Percentiles rank a stretch among this genome's conserved stretches.
Evolutionary conservation across 2,888 invertebrate species (phyloP).

Genomic region (Stenodera caucasica): DNA sequence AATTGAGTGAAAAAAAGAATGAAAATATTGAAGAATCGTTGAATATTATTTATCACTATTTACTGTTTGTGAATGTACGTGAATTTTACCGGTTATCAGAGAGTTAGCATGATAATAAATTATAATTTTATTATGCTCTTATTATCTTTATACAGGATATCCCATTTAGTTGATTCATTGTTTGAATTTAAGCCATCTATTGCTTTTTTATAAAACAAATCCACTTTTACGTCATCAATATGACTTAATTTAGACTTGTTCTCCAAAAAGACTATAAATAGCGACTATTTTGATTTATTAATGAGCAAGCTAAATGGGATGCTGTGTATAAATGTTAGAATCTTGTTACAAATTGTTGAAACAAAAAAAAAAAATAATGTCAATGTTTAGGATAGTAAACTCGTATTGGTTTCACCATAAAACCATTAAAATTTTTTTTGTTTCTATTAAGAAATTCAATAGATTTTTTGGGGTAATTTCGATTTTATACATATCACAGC

Average conservation of each 20-base stretch:
- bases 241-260: no score
- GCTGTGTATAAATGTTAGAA: slow-evolving; percentile 28
- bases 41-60: slow-evolving; percentile 31
- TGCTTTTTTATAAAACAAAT: no score
- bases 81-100: slow-evolving; percentile 8
- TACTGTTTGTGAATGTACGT: slow-evolving; percentile 34
- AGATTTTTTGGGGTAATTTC: slow-evolving; percentile 10
- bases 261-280: no score
- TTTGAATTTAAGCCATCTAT: no score
- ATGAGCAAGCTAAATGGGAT: background rate
- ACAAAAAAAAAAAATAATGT: slow-evolving; percentile 9
- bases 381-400: slow-evolving; percentile 22
- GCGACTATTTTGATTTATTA: no score
- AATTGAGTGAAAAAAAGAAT: slow-evolving; percentile 6
- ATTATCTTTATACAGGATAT: background rate
- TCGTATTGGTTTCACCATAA: background rate
- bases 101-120: slow-evolving; percentile 9
- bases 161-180: background rate
- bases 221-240: no score
- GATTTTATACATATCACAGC: slow-evolving; percentile 34
- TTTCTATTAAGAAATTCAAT: background rate
- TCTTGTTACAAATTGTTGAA: slow-evolving; percentile 28
- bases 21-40: slow-evolving; percentile 23
- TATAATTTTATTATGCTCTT: slow-evolving; percentile 19
- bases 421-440: background rate